A percentile compares a stretch with the other conserved stretches of the same genome.
Evolutionary conservation across 2,888 invertebrate genomes (phyloP).

Genomic region (Lapara coniferarum): DNA sequence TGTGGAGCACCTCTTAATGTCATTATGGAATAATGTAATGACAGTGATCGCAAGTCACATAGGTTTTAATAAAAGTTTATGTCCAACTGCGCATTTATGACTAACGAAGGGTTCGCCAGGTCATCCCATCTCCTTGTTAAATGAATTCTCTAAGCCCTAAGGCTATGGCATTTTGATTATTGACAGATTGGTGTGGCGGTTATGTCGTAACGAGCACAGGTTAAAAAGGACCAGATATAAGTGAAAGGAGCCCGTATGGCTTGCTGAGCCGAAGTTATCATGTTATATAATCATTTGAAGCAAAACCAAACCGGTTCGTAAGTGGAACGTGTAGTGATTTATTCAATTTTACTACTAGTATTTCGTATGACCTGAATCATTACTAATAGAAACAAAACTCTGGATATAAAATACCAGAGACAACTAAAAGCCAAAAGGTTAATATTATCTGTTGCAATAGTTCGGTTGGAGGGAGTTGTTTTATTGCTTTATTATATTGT

Average conservation of each 20-base stretch:
- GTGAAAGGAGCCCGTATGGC: slow-evolving; percentile 56
- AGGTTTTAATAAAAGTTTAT: too few species aligned
- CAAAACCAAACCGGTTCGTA: slow-evolving; percentile 37
- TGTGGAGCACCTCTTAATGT: too few species aligned
- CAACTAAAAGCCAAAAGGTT: neutral
- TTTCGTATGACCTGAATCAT: slow-evolving; percentile 24
- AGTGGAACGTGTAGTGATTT: slow-evolving; percentile 39
- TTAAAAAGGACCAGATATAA: slow-evolving; percentile 59
- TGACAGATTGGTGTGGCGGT: neutral
- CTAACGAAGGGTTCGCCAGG: too few species aligned
- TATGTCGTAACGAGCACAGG: slow-evolving; percentile 40
- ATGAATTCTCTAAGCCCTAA: too few species aligned
- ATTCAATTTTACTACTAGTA: slow-evolving; percentile 30
- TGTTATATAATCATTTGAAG: slow-evolving; percentile 26
- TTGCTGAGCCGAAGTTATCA: slow-evolving; percentile 18
- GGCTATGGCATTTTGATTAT: too few species aligned
- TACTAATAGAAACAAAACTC: slow-evolving; percentile 4
- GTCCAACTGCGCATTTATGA: too few species aligned
- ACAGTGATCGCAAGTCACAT: too few species aligned
- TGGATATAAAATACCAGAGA: neutral
- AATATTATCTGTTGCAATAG: neutral
- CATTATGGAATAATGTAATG: too few species aligned
- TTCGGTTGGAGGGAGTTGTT: neutral
- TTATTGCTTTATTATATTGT: too few species aligned
- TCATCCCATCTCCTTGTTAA: too few species aligned